Evolutionary conservation across 2,797 vertebrate species (phyloP).

Genomic region (Galagoides demidoff): DNA sequence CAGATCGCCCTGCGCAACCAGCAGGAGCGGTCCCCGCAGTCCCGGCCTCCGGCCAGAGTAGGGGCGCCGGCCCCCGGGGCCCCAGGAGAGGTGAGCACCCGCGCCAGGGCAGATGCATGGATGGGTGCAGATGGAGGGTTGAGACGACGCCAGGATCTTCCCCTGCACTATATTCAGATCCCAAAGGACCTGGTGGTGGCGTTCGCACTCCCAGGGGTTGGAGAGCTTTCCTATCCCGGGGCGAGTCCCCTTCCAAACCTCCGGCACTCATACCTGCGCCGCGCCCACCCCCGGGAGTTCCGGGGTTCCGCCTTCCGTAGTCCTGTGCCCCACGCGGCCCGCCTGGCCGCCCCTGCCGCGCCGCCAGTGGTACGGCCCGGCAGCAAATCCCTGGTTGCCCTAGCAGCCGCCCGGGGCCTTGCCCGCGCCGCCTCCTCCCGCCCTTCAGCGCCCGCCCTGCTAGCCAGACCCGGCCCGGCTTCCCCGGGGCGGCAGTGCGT

Average conservation of each 20-base stretch:
- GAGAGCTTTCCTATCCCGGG: neutral
- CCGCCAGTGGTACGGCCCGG: slow-evolving; percentile 92
- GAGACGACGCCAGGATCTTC: neutral
- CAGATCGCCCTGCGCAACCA: slow-evolving; percentile 93
- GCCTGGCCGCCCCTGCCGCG: slow-evolving; percentile 64
- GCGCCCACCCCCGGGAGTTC: neutral
- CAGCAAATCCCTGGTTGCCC: slow-evolving; percentile 94
- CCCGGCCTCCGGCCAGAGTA: neutral
- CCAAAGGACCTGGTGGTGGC: neutral
- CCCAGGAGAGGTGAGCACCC: slow-evolving; percentile 70
- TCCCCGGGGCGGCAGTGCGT: neutral
- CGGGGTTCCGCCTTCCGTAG: neutral
- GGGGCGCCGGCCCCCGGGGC: slow-evolving; percentile 49
- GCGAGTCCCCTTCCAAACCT: neutral
- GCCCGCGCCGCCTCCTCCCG: slow-evolving; percentile 84
- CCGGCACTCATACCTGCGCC: neutral
- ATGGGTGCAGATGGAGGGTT: neutral
- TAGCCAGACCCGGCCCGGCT: slow-evolving; percentile 30
- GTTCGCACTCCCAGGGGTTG: neutral
- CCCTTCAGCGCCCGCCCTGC: slow-evolving; percentile 54
- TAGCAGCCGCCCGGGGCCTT: slow-evolving; percentile 93
- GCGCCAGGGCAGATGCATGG: slow-evolving; percentile 48
- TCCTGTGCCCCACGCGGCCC: slow-evolving; percentile 3
- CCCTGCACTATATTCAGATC: neutral
- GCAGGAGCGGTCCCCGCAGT: slow-evolving; percentile 75